A percentile compares a stretch with the other conserved stretches of the same genome.
Evolutionary conservation across 2,113 vertebrate genomes (phyloP).

Genomic region (Corythaeola cristata): DNA sequence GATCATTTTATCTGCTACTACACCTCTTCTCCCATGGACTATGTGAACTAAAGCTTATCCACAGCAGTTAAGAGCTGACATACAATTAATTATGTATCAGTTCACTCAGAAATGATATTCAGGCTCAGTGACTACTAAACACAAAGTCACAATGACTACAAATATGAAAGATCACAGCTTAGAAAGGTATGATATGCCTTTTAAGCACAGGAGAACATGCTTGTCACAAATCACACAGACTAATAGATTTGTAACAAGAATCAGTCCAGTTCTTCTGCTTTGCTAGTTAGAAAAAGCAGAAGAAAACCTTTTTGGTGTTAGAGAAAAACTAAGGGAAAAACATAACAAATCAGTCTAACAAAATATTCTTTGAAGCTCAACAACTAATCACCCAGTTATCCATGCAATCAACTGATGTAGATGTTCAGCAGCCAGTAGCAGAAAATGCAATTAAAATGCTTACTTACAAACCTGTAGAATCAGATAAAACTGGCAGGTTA

Average conservation of each 20-base stretch:
- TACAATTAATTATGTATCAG: not conserved
- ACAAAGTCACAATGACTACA: not conserved
- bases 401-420: not conserved
- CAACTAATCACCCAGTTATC: not conserved
- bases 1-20: not conserved
- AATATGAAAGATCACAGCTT: not conserved
- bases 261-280: not conserved
- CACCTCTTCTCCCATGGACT: not conserved
- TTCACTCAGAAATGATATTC: not conserved
- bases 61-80: not conserved
- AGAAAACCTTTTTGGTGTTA: not conserved
- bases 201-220: not conserved
- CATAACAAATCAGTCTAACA: not conserved
- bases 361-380: not conserved
- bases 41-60: not conserved
- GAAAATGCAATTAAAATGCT: not conserved
- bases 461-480: not conserved
- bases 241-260: not conserved
- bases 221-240: not conserved
- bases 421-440: not conserved
- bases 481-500: not conserved
- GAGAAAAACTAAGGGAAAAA: not conserved
- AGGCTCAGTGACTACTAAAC: not conserved
- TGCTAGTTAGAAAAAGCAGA: not conserved
- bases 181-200: not conserved